A percentile compares a stretch with the other conserved stretches of the same genome.
These are phyloP conservation scores for Clarias platycephalus DNA, from an alignment of 2,797 vertebrate species.

Conservation along the genomic window DNA sequence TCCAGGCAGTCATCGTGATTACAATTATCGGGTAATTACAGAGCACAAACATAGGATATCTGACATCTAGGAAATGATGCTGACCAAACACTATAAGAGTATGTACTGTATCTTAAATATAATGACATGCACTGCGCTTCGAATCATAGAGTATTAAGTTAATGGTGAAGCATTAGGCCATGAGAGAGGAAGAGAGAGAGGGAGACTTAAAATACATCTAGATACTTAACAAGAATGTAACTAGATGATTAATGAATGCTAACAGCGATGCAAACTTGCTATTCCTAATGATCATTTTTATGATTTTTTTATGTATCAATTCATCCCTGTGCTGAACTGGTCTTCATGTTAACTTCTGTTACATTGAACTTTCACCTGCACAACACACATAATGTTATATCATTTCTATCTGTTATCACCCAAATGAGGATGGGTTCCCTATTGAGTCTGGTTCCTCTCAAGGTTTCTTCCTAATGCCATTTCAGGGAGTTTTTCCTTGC, in stretches of 20 bases:
- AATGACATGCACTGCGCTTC: background rate
- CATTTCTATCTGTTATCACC: no score
- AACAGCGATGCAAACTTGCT: background rate
- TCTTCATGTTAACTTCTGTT: no score
- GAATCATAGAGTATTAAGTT: slow-evolving; percentile 16
- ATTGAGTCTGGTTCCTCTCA: no score
- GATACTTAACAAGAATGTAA: background rate
- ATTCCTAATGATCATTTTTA: background rate
- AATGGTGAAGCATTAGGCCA: slow-evolving; percentile 2
- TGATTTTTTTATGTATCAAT: no score
- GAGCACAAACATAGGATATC: slow-evolving; percentile 25
- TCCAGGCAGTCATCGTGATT: slow-evolving; percentile 20
- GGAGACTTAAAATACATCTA: background rate
- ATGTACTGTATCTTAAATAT: background rate
- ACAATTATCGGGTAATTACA: slow-evolving; percentile 19
- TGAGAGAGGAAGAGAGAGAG: background rate
- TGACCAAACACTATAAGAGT: background rate
- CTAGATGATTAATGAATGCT: background rate
- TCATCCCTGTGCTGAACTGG: no score
- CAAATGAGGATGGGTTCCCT: no score
- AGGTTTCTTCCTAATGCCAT: no score
- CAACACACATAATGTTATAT: no score
- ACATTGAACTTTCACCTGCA: no score
- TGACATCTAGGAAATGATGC: slow-evolving; percentile 16
- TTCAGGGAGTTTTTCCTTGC: no score